Conservation (phyloP, 1,140 invertebrate genomes). For the Leptinotarsa texana region DNA sequence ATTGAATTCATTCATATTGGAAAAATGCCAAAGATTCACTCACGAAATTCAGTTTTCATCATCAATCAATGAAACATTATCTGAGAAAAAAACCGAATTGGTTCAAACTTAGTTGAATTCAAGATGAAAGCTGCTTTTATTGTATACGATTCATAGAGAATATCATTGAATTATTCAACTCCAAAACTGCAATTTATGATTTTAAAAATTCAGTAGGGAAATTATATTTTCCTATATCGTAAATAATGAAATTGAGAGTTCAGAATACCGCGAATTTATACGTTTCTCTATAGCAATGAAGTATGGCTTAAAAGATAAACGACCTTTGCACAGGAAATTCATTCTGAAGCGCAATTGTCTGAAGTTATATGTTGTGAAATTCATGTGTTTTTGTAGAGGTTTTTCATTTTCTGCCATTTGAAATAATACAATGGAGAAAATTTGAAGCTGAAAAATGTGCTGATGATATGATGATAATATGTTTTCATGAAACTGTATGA, state of each 20-base stretch:
- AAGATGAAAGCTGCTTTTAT: too few relatives aligned
- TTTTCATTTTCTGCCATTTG: too few relatives aligned
- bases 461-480: too few relatives aligned
- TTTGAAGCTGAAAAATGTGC: too few relatives aligned
- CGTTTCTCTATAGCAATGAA: not conserved
- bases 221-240: not conserved
- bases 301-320: constrained; percentile 1
- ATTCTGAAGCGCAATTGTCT: not conserved
- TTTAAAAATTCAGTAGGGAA: not conserved
- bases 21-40: too few relatives aligned
- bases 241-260: constrained; percentile 4
- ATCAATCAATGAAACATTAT: too few relatives aligned
- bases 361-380: not conserved
- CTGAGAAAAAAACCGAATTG: too few relatives aligned
- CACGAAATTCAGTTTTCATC: too few relatives aligned
- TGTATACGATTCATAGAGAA: not conserved
- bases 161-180: not conserved
- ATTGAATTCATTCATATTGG: too few relatives aligned
- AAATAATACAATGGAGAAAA: too few relatives aligned
- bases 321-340: not conserved
- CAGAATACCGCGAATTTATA: constrained; percentile 2
- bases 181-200: not conserved
- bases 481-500: too few relatives aligned
- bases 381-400: not conserved
- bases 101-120: too few relatives aligned